A percentile compares a stretch with the other conserved stretches of the same genome.
Conservation (phyloP, 1,140 invertebrate genomes). For the Drosophila jambulina region DNA sequence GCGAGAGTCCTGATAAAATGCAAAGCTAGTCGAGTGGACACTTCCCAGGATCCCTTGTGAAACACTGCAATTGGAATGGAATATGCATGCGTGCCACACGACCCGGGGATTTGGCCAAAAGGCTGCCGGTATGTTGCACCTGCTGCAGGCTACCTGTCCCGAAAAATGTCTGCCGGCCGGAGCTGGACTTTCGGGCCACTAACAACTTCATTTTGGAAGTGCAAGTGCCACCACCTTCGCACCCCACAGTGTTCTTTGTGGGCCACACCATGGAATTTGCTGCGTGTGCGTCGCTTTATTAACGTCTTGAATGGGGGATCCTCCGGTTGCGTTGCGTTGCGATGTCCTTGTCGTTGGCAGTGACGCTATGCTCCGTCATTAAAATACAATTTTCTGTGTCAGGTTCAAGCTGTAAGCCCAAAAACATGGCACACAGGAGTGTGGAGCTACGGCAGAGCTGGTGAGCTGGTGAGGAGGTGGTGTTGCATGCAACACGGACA, state of each 20-base stretch:
- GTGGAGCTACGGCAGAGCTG: not conserved
- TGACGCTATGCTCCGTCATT: conserved; percentile 70
- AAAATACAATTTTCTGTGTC: conserved; percentile 84
- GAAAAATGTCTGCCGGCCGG: conserved; percentile 43
- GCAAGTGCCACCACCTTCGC: conserved; percentile 24
- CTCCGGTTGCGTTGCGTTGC: conserved; percentile 15
- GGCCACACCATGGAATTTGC: conserved; percentile 34
- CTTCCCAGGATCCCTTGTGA: conserved; percentile 24
- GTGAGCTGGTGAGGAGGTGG: conserved; percentile 32
- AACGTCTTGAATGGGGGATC: conserved; percentile 68
- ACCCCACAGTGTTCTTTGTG: not conserved
- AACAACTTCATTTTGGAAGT: conserved; percentile 75
- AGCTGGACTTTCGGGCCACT: conserved; percentile 34
- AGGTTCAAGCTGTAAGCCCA: conserved; percentile 76
- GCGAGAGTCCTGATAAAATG: conserved; percentile 36
- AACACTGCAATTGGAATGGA: conserved; percentile 42
- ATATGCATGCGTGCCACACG: conserved; percentile 38
- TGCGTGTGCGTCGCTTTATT: conserved; percentile 76
- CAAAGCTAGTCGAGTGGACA: conserved; percentile 47
- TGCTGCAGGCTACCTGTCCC: conserved; percentile 41
- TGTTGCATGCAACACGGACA: conserved; percentile 63
- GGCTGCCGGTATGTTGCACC: conserved; percentile 29
- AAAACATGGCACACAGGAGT: conserved; percentile 34
- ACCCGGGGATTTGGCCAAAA: conserved; percentile 25
- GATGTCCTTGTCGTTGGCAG: conserved; percentile 38